These are phyloP conservation scores for Drosophila eohydei DNA, from an alignment of 2,888 invertebrate species.

Conservation along the genomic window DNA sequence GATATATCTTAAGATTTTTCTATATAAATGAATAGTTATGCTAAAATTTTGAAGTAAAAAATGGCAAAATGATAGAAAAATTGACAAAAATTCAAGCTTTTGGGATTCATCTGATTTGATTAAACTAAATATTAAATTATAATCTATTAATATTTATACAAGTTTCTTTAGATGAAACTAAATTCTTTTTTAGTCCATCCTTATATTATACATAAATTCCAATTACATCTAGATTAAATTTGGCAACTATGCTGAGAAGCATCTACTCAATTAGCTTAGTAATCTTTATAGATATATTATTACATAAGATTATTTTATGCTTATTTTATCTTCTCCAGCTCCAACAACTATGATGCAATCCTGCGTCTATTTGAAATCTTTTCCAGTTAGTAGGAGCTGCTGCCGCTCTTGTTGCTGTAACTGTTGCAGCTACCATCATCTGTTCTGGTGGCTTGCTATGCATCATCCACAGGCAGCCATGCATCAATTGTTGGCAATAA, in stretches of 20 bases:
- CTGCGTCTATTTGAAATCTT: neutral
- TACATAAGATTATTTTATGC: neutral
- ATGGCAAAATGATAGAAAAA: too few relatives aligned
- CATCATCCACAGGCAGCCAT: conserved; percentile 51
- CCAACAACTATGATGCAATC: neutral
- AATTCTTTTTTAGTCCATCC: too few relatives aligned
- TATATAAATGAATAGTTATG: too few relatives aligned
- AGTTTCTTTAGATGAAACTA: too few relatives aligned
- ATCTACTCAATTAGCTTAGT: neutral
- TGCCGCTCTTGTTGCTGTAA: neutral
- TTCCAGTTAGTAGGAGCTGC: neutral
- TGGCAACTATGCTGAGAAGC: too few relatives aligned
- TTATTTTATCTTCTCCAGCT: neutral
- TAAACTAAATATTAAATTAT: too few relatives aligned
- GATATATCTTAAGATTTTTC: too few relatives aligned
- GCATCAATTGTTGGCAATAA: conserved; percentile 71
- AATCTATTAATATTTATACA: too few relatives aligned
- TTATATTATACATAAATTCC: neutral
- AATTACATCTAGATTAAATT: too few relatives aligned
- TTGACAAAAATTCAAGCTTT: too few relatives aligned
- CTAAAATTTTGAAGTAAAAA: too few relatives aligned
- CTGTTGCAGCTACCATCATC: neutral
- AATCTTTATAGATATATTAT: neutral
- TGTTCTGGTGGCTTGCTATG: conserved; percentile 21
- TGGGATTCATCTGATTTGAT: too few relatives aligned